These are phyloP conservation scores for Halcyon malimbica DNA, from an alignment of 2,113 vertebrate genomes.

Conservation along the genomic window DNA sequence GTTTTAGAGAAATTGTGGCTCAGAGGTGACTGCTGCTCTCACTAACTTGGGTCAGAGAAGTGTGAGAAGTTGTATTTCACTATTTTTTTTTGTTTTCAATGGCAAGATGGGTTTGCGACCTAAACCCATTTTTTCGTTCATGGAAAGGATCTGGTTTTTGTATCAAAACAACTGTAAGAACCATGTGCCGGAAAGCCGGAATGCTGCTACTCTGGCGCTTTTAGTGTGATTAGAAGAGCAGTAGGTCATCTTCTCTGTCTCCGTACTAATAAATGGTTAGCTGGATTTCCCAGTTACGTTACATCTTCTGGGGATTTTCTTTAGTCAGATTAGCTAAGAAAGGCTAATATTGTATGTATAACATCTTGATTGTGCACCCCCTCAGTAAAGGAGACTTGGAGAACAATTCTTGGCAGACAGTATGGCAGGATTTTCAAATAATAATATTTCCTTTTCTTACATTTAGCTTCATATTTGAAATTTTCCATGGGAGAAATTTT, in stretches of 20 bases:
- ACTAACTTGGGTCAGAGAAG: background rate
- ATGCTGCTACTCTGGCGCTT: background rate
- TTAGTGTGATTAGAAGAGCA: background rate
- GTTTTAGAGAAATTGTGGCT: background rate
- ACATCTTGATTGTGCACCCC: background rate
- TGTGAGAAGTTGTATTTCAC: background rate
- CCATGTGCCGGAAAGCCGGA: background rate
- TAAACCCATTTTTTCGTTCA: background rate
- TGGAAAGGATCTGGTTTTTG: background rate
- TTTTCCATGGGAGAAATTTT: background rate
- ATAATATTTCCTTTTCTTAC: background rate
- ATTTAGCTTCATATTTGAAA: background rate
- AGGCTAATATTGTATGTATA: background rate
- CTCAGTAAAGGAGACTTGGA: background rate
- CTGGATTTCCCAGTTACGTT: background rate
- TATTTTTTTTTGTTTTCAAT: background rate
- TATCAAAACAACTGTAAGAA: background rate
- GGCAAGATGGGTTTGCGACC: background rate
- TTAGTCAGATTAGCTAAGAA: background rate
- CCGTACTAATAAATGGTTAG: background rate
- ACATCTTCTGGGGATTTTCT: background rate
- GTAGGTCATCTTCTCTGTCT: background rate
- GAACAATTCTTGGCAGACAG: background rate
- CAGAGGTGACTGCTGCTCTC: background rate
- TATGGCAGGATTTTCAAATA: background rate